Evolutionary conservation across 2,113 vertebrate genomes (phyloP), one percentile per base, ranked within the genome.

Genomic region (Cyanocitta stelleri): DNA sequence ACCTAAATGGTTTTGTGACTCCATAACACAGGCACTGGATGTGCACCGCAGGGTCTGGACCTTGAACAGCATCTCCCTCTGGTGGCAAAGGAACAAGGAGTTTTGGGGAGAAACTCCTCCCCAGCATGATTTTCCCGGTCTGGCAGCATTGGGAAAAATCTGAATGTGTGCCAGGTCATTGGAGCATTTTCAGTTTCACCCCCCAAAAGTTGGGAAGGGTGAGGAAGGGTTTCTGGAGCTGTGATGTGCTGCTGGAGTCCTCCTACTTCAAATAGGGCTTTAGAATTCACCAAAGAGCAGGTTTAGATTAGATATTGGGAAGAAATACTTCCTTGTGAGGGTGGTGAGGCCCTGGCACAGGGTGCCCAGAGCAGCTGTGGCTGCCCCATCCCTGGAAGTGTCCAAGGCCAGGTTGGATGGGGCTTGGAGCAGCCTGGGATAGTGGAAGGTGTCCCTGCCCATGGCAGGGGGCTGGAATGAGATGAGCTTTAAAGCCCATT

Each of bases 51-150:
- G 41, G 0, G 0, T 14, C 78, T 27, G 33, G 33, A 71, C 13
- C 35, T 71, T 89, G 79, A 71, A 69, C 91, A 68, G 68, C 85
- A 94, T 85, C 95, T 94, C 96, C 94, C 95, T 97, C 97, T 95
- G 68, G 76, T 89, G 97, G 96, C 83, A 51, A 33, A 71, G 21
- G 54, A 69, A 39, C 46, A 14, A 27, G 66, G 22, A 75, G 58
- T 48, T 62, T 4, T 1, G n/a, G 48, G 68, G 81, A 87, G 26
- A 68, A 81, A 71, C 41, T 22, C 11, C 35, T 71, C 15, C 39
- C 30, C 55, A 30, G 27, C 0, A 0, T 1, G 9, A 74, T 11
- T 68, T 62, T 13, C 35, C 15, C 0, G 0, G 3, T 23, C 55
- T 26, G 59, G 35, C 18, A 43, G 44, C 9, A 2, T 0, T 17